Evolutionary conservation across 2,113 vertebrate genomes (phyloP), one percentile per base, ranked within the genome.

Genomic region (Platycercus adscitus): DNA sequence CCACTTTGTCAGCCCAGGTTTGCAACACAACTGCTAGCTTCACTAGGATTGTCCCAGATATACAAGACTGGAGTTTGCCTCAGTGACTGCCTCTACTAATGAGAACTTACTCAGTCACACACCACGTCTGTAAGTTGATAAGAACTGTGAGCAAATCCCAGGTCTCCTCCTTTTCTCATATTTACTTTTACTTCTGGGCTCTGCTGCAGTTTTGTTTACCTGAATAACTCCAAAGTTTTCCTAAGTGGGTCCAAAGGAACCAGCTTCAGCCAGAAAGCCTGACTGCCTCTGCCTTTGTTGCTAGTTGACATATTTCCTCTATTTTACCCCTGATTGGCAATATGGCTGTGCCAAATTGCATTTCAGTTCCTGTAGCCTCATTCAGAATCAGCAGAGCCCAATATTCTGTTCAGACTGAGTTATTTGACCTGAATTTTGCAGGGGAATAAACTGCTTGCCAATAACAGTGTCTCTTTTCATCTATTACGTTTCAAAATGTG

Each of bases 341-440:
- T 77, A 69, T 91, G 76, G 47, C 93, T 81, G 4, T 88, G 93
- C 96, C 89, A 89, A 88, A 92, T 96, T 86, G 70, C 79, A 63
- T 95, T 94, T 96, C 91, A 5, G 0, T 88, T 94, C 64, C 95
- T 69, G 72, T 44, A 81, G 79, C 85, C 73, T 93, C 82, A 65
- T 86, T 88, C 80, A 44, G 91, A 90, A 88, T 61, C 85, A 61
- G 85, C 35, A 55, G 73, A 96, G 80, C 85, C 93, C 95, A 78
- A 66, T 93, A 93, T 69, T 78, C 58, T 84, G 56, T 63, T 86
- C 91, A 80, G 87, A 72, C 89, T 43, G 86, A 91, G 77, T 85
- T 95, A 80, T 91, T 97, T 97, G 85, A 95, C 91, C 82, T 91
- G 82, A 88, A 77, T 96, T 96, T 97, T 95, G 89, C 92, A 91